phyloP scores from a whole-genome alignment of 1,140 invertebrate species.

The Copidosoma floridanum region DNA sequence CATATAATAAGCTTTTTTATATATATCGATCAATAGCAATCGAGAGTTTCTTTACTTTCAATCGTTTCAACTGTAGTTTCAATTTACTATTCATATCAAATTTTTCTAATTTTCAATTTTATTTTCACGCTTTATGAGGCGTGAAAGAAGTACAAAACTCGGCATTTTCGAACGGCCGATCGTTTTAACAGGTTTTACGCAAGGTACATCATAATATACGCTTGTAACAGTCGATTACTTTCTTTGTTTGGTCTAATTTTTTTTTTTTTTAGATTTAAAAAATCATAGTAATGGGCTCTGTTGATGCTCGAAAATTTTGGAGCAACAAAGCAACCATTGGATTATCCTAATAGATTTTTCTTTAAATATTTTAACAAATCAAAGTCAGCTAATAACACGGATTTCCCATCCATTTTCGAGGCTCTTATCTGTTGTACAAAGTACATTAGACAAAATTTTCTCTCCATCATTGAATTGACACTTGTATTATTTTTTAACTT shows the following conservation, averaged over 20 bases:
- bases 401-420: slow-evolving; percentile 26
- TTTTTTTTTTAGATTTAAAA: too few species aligned
- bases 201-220: slow-evolving; percentile 21
- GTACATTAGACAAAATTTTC: too few species aligned
- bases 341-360: slow-evolving; percentile 26
- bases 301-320: too few species aligned
- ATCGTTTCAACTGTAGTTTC: too few species aligned
- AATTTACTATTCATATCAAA: too few species aligned
- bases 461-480: slow-evolving; percentile 24
- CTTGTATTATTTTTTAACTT: slow-evolving; percentile 6
- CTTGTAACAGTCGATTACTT: slow-evolving; percentile 21
- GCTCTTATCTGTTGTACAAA: slow-evolving; percentile 24
- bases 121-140: neutral
- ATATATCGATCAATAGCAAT: slow-evolving; percentile 9
- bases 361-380: slow-evolving; percentile 26
- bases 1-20: too few species aligned
- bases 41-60: too few species aligned
- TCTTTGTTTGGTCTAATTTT: neutral
- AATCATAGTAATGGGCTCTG: too few species aligned
- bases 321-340: too few species aligned
- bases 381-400: slow-evolving; percentile 22
- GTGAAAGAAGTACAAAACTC: slow-evolving; percentile 11
- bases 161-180: slow-evolving; percentile 25
- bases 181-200: slow-evolving; percentile 23
- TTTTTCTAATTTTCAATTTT: neutral